phyloP scores from a whole-genome alignment of 2,797 vertebrate genomes.

The Myotis myotis region DNA sequence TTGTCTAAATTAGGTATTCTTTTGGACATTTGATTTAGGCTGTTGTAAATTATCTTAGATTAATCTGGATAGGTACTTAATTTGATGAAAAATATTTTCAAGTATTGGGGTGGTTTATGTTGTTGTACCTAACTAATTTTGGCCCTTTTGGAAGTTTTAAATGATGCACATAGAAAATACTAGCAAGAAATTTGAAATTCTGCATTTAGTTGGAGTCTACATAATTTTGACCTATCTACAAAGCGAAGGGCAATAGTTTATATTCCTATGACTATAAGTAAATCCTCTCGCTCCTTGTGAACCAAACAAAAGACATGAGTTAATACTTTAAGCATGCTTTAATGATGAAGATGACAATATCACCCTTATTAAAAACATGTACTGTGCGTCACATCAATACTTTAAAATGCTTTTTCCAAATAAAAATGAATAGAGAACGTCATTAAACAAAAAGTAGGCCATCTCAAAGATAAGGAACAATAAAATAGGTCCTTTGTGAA shows the following conservation, averaged over 20 bases:
- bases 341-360: not conserved
- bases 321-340: not conserved
- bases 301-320: not conserved
- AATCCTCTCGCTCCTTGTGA: not conserved
- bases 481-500: conserved; percentile 18
- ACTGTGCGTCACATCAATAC: not conserved
- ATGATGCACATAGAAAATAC: not conserved
- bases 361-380: not conserved
- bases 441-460: not conserved
- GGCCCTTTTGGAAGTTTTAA: not conserved
- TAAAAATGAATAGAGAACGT: not conserved
- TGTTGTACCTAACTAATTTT: conserved; percentile 15
- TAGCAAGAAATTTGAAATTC: not conserved
- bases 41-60: conserved; percentile 1
- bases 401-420: not conserved
- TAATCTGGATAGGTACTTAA: conserved; percentile 17
- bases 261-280: not conserved
- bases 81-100: conserved; percentile 27
- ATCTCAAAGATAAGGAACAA: conserved; percentile 26
- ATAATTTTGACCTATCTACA: conserved; percentile 5
- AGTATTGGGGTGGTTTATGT: not conserved
- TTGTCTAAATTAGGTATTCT: not conserved
- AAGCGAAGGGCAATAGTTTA: not conserved
- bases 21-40: conserved; percentile 1
- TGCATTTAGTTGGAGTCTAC: not conserved